Evolutionary conservation across 1,140 invertebrate genomes (phyloP), one percentile per base, ranked within the genome.

Genomic region (Meloidogyne exigua): DNA sequence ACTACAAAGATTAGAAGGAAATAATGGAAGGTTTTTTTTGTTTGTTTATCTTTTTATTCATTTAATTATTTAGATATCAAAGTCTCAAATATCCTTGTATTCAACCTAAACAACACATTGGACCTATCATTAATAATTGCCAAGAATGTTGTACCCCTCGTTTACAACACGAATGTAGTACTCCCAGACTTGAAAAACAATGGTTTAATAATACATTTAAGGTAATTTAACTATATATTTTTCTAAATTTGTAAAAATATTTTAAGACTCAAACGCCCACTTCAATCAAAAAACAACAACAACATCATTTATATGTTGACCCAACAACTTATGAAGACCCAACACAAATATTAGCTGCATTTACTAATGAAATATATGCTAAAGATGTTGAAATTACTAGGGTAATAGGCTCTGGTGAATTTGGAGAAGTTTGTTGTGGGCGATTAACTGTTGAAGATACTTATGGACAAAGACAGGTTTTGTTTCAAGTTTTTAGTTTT

Each of bases 311-410:
- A 4, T 87, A 87, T 64, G 85, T 87, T n/a, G 85, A 87, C 65
- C 85, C 85, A 21, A 81, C 84, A 39, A 82, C 85, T 1, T 87
- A 87, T 73, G 86, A 86, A 66, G 82, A 87, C 76, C 87, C 87
- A 11, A 82, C 77, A 68, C 76, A 84, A 70, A 87, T 84, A 21
- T 69, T 87, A 39, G 71, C 75, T n/a, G 81, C 88, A 72, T 87
- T 87, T 76, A 79, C 85, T 23, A 83, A 82, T 62, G 85, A 87
- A 62, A 88, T 87, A 63, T 63, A 72, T n/a, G 79, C 87, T 12
- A 63, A 80, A 25, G 71, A 69, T 39, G 78, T 87, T 26, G 72
- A 80, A 76, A 65, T 87, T 7, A 84, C 81, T 26, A 64, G 79
- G 25, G 72, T 79, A 23, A 87, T 86, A 36, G 85, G 85, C 32